These are phyloP conservation scores for Scaptomyza montana DNA, from an alignment of 1,140 invertebrate species.

Conservation along the genomic window DNA sequence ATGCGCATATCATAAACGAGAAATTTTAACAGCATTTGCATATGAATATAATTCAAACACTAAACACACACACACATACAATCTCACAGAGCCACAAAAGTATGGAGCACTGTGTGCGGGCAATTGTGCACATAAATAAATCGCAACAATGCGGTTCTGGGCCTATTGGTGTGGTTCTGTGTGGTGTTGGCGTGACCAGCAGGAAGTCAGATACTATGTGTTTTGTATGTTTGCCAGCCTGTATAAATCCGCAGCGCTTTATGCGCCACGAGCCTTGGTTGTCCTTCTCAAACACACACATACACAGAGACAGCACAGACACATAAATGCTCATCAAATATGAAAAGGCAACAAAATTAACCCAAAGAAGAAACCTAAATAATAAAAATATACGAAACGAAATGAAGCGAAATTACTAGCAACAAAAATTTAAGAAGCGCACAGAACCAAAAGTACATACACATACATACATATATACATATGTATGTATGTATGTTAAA, in stretches of 20 bases:
- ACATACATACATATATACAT: too few relatives aligned
- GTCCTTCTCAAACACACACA: conserved; percentile 32
- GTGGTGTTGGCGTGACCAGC: conserved; percentile 1
- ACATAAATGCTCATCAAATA: conserved; percentile 60
- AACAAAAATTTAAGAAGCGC: neutral
- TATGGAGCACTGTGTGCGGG: conserved; percentile 3
- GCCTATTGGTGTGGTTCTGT: neutral
- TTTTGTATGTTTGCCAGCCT: conserved; percentile 15
- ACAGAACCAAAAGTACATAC: neutral
- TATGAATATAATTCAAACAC: conserved; percentile 64
- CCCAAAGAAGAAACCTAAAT: conserved; percentile 12
- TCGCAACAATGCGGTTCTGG: neutral
- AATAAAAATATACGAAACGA: conserved; percentile 13
- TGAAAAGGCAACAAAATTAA: conserved; percentile 62
- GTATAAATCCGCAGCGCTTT: conserved; percentile 13
- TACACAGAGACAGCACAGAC: neutral
- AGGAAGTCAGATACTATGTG: conserved; percentile 3
- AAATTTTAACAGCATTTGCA: conserved; percentile 72
- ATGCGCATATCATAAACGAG: conserved; percentile 52
- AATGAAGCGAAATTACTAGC: conserved; percentile 1
- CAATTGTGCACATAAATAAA: conserved; percentile 43
- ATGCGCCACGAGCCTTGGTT: conserved; percentile 36
- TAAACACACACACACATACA: conserved; percentile 45
- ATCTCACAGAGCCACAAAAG: conserved; percentile 54
- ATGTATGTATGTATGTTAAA: too few relatives aligned